These are phyloP conservation scores for Phrynosoma platyrhinos DNA, from an alignment of 2,113 vertebrate species.

Conservation along the genomic window DNA sequence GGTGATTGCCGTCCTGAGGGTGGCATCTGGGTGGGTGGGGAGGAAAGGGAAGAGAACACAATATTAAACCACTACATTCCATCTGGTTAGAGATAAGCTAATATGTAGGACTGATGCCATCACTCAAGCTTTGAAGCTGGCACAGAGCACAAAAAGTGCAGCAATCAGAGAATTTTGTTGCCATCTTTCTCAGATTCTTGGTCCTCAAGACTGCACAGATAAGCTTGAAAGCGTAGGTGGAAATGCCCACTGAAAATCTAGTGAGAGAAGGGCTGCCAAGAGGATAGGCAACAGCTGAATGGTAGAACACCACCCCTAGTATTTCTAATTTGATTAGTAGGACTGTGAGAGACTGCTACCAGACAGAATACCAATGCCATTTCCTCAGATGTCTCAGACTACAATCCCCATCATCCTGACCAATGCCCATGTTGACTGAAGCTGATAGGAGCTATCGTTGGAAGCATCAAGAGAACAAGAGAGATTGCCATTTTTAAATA, in stretches of 20 bases:
- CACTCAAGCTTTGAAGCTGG: not conserved
- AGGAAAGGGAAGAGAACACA: not conserved
- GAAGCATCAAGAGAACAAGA: too few species aligned
- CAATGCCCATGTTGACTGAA: not conserved
- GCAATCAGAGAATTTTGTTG: not conserved
- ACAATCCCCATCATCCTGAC: not conserved
- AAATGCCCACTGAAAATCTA: not conserved
- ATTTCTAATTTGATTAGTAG: too few species aligned
- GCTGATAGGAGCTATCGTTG: too few species aligned
- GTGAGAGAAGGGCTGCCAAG: not conserved
- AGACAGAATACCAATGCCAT: too few species aligned
- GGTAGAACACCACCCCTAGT: not conserved
- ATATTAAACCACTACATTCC: not conserved
- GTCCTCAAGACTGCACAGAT: not conserved
- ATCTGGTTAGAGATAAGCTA: rapidly evolving
- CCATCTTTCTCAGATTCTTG: not conserved
- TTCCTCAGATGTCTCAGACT: not conserved
- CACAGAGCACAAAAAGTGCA: not conserved
- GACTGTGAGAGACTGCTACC: too few species aligned
- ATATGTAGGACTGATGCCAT: not conserved
- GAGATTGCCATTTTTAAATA: too few species aligned
- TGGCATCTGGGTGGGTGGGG: slow-evolving; percentile 69
- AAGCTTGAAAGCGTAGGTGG: not conserved
- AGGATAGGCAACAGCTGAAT: not conserved
- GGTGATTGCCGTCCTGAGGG: slow-evolving; percentile 82